phyloP scores from a whole-genome alignment of 2,888 invertebrate genomes.

The Steinernema carpocapsae region DNA sequence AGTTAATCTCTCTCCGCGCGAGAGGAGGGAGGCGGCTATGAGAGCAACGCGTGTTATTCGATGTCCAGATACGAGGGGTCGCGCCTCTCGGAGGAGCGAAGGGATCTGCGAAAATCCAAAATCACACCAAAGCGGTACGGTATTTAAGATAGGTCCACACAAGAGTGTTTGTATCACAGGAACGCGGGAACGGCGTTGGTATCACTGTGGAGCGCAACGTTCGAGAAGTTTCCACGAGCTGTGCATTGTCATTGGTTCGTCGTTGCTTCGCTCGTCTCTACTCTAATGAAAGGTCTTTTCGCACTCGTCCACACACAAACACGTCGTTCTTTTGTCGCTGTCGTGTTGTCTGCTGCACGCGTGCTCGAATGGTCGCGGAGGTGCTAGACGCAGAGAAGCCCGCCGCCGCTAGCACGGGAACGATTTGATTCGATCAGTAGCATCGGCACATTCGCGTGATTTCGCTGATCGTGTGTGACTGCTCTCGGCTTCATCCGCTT shows the following conservation, averaged over 20 bases:
- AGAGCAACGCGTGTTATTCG: too few species aligned
- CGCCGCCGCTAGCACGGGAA: slow-evolving; percentile 5
- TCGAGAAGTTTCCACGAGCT: slow-evolving; percentile 7
- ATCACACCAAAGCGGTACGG: too few species aligned
- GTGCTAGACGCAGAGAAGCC: neutral
- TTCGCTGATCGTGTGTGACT: slow-evolving; percentile 19
- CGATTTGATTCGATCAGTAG: slow-evolving; percentile 15
- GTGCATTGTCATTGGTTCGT: neutral
- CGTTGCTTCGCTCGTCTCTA: neutral
- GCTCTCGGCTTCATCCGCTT: slow-evolving; percentile 3
- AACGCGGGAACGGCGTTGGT: neutral
- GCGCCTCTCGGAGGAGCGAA: too few species aligned
- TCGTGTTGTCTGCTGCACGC: neutral
- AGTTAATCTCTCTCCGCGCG: too few species aligned
- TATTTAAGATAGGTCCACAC: too few species aligned
- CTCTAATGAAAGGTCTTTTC: neutral
- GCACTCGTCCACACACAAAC: neutral
- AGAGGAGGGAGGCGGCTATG: too few species aligned
- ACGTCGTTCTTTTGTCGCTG: neutral
- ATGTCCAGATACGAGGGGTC: too few species aligned
- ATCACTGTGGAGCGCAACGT: neutral
- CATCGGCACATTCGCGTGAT: slow-evolving; percentile 14
- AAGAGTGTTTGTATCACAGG: neutral
- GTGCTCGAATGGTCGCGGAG: neutral
- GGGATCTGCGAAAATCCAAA: too few species aligned